Percentiles rank a stretch among this genome's conserved stretches.
These are phyloP conservation scores for Masticophis lateralis DNA, from an alignment of 2,797 vertebrate genomes.

Conservation along the genomic window DNA sequence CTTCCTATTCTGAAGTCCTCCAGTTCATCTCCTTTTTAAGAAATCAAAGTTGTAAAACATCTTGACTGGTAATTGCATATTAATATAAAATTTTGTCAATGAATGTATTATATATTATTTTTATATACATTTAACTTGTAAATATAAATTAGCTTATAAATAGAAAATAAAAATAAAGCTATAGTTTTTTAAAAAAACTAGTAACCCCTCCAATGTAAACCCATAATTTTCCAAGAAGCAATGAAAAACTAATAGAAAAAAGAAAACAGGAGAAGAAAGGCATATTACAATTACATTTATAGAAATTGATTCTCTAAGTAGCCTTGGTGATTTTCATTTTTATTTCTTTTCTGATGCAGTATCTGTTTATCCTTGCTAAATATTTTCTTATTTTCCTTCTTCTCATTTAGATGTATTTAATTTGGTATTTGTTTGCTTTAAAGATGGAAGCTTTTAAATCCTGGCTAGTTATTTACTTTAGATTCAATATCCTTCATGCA, in stretches of 20 bases:
- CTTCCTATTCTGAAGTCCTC: background rate
- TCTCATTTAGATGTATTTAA: slow-evolving; percentile 52
- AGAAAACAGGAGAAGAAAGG: background rate
- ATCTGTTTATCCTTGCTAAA: slow-evolving; percentile 31
- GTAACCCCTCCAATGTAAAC: background rate
- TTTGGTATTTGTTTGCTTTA: slow-evolving; percentile 54
- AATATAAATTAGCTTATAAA: background rate
- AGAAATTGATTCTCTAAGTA: slow-evolving; percentile 7
- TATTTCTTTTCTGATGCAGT: slow-evolving; percentile 46
- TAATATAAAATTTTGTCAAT: background rate
- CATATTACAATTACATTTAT: background rate
- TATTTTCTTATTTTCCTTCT: slow-evolving; percentile 17
- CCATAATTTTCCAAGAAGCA: background rate
- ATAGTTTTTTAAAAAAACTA: background rate
- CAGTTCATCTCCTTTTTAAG: background rate
- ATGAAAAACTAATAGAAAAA: background rate
- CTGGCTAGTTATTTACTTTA: slow-evolving; percentile 59
- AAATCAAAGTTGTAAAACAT: background rate
- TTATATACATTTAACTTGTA: background rate
- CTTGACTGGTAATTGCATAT: background rate
- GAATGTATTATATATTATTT: background rate
- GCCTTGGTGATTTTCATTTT: slow-evolving; percentile 32
- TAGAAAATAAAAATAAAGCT: background rate
- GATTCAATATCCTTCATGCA: slow-evolving; percentile 48
- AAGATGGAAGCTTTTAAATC: slow-evolving; percentile 58